Evolutionary conservation across 1,140 invertebrate genomes (phyloP), one percentile per base, ranked within the genome.

Genomic region (Aphis gossypii): DNA sequence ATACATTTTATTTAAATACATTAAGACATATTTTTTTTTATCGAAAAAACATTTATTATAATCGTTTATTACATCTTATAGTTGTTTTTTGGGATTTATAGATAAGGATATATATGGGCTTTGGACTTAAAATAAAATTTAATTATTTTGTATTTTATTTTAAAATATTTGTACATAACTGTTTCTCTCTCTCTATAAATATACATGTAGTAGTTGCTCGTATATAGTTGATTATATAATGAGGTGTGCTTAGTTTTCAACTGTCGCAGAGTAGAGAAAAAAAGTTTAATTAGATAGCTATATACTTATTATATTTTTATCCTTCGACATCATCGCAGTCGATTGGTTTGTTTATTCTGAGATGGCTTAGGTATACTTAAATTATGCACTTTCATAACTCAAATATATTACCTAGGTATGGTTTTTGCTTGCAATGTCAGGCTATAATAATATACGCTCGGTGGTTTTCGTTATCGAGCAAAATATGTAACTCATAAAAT

Each of bases 1-100:
- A 89, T 54, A 35, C 20, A 89, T 87, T 87, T 87, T 48, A 87
- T 48, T 87, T 87, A 87, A 87, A 54, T 89, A 89, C 51, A 89
- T 54, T 38, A 56, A 54, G 35, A 25, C 54, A 35, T 89, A 23
- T 38, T 56, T 89, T 35, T 46, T 51, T 41, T 23, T 48, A 87
- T n/a, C 14, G 44, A 87, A 87, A 87, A 51, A 48, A 87, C 46
- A 87, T 87, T 87, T 87, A n/a, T n/a, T 25, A 51, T 18, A 48
- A 48, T 35, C 46, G 86, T 87, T 7, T 83, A 83, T 83, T 38
- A 83, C 35, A 83, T 83, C n/a, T 83, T 20, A 20, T 51, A 83
- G 76, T 38, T 83, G 35, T 83, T 38, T 38, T 2, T 38, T 38
- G 35, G 35, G 35, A 83, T n/a, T n/a, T 76, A 68, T n/a, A n/a